Evolutionary conservation across 2,113 vertebrate genomes (phyloP), one percentile per base, ranked within the genome.

Genomic region (Rhadina sibilatrix): DNA sequence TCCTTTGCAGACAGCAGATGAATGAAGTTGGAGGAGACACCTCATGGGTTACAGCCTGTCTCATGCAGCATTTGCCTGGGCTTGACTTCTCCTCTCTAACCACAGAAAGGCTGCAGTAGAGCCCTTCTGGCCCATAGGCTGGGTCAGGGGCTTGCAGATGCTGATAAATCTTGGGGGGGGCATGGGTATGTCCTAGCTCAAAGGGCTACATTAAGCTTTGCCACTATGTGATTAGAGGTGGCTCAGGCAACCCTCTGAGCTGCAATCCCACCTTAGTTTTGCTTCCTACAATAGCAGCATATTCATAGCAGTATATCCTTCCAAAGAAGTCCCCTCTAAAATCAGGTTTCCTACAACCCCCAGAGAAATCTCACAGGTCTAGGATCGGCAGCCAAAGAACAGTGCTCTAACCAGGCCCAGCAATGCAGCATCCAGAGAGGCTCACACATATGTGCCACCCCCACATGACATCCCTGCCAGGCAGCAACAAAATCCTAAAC

Each of bases 401-500:
- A 47, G 33, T 6, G 38, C 59, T 40, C 5, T 17, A 47, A 49
- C 11, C 33, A 78, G 60, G 20, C 16, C 30, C 25, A 75, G 56
- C 23, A 61, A 15, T 0, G 1, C 1, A 4, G 57, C 1, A 2
- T n/a, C 0, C 5, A 23, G 35, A 50, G 15, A 19, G 31, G 23
- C 23, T 72, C 24, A 59, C 30, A 31, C 9, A 2, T 6, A 4
- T 0, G 3, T 5, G 18, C 56, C 5, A 5, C 59, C 35, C 49
- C 35, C 49, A 30, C 47, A 18, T 1, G 2, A 53, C 22, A 61
- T 2, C 22, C 21, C 46, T 65, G 22, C 49, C 19, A 37, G 57
- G 27, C 78, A 88, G 59, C 59, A 31, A 20, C 40, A 53, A 82
- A 87, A 50, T 10, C 61, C 40, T 23, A 37, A 60, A 42, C 6